Evolutionary conservation across 2,888 invertebrate species (phyloP).

Genomic region (Volucella zonaria): DNA sequence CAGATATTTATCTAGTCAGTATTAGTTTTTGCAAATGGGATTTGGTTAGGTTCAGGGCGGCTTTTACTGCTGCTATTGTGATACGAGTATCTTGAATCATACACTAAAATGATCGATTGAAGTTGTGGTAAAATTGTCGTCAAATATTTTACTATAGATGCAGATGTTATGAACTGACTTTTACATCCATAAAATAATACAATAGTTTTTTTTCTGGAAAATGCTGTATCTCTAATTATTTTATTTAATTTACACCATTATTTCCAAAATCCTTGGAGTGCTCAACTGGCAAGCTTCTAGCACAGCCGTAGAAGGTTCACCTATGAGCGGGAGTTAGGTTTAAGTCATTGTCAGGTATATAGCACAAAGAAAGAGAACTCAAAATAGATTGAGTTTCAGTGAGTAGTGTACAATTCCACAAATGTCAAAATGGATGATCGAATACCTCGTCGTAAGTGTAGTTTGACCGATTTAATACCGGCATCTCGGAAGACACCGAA

Average conservation of each 20-base stretch:
- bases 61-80: not conserved
- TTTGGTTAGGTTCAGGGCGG: not conserved
- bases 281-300: not conserved
- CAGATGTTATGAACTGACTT: no score
- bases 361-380: slow-evolving; percentile 51
- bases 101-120: not conserved
- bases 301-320: slow-evolving; percentile 15
- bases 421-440: slow-evolving; percentile 33
- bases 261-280: no score
- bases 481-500: not conserved
- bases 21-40: not conserved
- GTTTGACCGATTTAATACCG: slow-evolving; percentile 16
- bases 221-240: no score
- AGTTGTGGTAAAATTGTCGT: no score
- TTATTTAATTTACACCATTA: no score
- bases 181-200: no score
- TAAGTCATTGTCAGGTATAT: slow-evolving; percentile 39
- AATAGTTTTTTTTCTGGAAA: not conserved
- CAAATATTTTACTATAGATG: not conserved
- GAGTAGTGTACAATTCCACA: no score
- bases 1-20: slow-evolving; percentile 19
- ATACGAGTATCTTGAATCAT: not conserved
- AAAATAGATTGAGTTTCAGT: slow-evolving; percentile 60
- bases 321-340: slow-evolving; percentile 9
- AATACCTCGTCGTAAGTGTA: slow-evolving; percentile 45